phyloP scores from a whole-genome alignment of 2,113 vertebrate genomes.

The Lepisosteus oculatus region DNA sequence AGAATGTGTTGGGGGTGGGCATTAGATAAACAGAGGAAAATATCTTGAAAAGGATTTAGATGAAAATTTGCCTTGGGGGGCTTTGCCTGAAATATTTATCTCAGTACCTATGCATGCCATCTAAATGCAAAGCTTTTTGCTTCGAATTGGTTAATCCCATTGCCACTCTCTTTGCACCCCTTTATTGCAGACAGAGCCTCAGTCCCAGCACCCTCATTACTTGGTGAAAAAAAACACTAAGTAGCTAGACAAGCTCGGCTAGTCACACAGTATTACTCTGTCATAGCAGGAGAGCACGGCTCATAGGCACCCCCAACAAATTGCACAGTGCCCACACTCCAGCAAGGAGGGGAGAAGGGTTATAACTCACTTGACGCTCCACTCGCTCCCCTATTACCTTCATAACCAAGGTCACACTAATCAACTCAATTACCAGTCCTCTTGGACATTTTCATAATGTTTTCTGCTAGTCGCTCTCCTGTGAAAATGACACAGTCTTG shows the following conservation, averaged over 20 bases:
- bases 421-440: conserved; percentile 96
- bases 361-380: conserved; percentile 82
- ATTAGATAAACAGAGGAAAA: conserved; percentile 23
- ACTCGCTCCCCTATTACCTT: conserved; percentile 79
- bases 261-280: conserved; percentile 69
- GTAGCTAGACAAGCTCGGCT: conserved; percentile 66
- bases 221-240: conserved; percentile 44
- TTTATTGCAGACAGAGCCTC: conserved; percentile 22
- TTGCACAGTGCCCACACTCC: conserved; percentile 58
- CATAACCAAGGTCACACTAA: conserved; percentile 98
- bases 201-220: conserved; percentile 42
- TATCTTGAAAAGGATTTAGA: conserved; percentile 19
- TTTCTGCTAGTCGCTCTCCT: conserved; percentile 98
- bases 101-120: conserved; percentile 21
- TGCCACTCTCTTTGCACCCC: conserved; percentile 21
- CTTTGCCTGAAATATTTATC: conserved; percentile 20
- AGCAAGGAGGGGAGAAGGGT: conserved; percentile 52
- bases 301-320: conserved; percentile 72
- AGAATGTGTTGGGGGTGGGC: conserved; percentile 16
- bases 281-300: conserved; percentile 61
- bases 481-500: conserved; percentile 80
- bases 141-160: conserved; percentile 38
- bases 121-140: conserved; percentile 49
- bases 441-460: conserved; percentile 97
- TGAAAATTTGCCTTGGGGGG: conserved; percentile 29